Percentiles rank a stretch among this genome's conserved stretches.
These are phyloP conservation scores for Actinia equina DNA, from an alignment of 64 coral and sea anemone genomes.

Conservation along the genomic window DNA sequence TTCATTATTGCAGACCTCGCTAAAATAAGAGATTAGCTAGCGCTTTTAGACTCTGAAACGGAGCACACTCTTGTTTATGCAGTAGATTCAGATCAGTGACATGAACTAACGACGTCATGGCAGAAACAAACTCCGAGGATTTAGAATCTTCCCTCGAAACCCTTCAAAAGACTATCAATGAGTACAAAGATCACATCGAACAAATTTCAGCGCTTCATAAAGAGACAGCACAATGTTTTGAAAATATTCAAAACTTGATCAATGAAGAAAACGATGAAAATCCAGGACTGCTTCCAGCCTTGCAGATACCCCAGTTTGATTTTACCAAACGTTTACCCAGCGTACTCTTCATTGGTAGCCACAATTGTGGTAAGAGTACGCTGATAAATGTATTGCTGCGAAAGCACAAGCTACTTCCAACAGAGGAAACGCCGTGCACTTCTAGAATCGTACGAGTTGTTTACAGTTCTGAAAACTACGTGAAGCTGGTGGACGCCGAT, in stretches of 20 bases:
- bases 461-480: not conserved
- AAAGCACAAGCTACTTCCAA: constrained; percentile 11
- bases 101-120: not conserved
- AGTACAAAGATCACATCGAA: constrained; percentile 10
- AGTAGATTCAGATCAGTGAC: too few species aligned
- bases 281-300: not conserved
- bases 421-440: constrained; percentile 39
- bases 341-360: constrained; percentile 32
- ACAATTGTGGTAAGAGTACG: constrained; percentile 40
- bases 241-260: constrained; percentile 12
- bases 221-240: constrained; percentile 16
- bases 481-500: not conserved
- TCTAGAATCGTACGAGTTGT: constrained; percentile 46
- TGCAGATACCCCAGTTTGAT: constrained; percentile 5
- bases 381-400: constrained; percentile 12
- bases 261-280: constrained; percentile 14
- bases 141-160: not conserved
- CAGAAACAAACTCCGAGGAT: not conserved
- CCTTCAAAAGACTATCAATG: constrained; percentile 1
- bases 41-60: too few species aligned
- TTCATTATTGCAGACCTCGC: not conserved
- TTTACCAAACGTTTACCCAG: not conserved
- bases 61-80: not conserved
- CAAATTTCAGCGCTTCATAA: constrained; percentile 9
- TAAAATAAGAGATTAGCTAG: not conserved